These are phyloP conservation scores for Nymphalis c-album DNA, from an alignment of 2,888 invertebrate genomes.

Conservation along the genomic window DNA sequence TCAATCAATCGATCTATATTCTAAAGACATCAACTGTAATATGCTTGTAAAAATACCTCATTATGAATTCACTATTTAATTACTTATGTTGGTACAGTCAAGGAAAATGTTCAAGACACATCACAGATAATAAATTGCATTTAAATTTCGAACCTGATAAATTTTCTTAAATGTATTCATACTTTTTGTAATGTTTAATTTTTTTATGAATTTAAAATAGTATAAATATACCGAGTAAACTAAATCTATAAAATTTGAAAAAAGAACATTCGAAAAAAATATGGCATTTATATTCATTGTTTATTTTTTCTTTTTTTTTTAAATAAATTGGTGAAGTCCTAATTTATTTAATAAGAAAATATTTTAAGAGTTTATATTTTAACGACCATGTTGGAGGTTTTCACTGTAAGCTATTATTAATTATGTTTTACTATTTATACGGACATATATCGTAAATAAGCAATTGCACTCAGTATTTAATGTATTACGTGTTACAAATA, in stretches of 20 bases:
- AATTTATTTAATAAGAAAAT: no score
- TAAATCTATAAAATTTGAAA: neutral
- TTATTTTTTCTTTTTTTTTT: no score
- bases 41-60: slow-evolving; percentile 1
- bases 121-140: neutral
- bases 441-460: neutral
- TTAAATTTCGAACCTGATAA: no score
- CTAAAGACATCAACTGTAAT: slow-evolving; percentile 5
- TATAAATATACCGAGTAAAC: neutral
- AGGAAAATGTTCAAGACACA: neutral
- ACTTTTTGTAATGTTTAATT: neutral
- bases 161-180: neutral
- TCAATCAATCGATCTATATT: slow-evolving; percentile 28
- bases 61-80: neutral
- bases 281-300: neutral
- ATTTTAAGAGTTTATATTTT: no score
- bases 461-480: slow-evolving; percentile 3
- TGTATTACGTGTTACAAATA: slow-evolving; percentile 12
- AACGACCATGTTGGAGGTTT: no score
- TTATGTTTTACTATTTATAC: neutral
- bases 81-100: neutral
- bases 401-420: neutral
- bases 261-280: neutral
- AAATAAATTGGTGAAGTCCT: no score
- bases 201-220: no score